phyloP scores from a whole-genome alignment of 2,888 invertebrate genomes.

The Tinea trinotella region DNA sequence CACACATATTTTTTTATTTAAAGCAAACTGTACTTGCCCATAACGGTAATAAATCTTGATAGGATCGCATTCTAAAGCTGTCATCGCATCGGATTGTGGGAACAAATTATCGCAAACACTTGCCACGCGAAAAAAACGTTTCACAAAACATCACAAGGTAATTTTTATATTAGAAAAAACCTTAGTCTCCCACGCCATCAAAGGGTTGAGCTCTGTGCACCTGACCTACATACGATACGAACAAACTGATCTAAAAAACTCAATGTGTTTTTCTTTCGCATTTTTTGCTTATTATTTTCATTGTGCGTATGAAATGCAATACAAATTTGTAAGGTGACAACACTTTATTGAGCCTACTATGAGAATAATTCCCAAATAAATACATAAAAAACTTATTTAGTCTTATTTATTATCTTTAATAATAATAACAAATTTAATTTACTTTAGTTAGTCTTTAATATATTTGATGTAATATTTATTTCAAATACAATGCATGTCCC shows the following conservation, averaged over 20 bases:
- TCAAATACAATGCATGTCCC: not conserved
- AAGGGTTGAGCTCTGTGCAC: constrained; percentile 66
- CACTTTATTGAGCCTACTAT: no score
- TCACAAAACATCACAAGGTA: constrained; percentile 43
- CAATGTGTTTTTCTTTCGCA: constrained; percentile 48
- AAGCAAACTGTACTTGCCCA: constrained; percentile 18
- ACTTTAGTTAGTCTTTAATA: no score
- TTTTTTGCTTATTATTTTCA: constrained; percentile 61
- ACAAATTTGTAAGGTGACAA: constrained; percentile 37
- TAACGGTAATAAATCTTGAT: constrained; percentile 46
- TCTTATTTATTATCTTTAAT: no score
- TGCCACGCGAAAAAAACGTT: constrained; percentile 49
- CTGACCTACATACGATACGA: constrained; percentile 57
- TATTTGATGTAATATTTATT: no score
- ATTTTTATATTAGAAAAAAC: constrained; percentile 37
- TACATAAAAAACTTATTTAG: no score
- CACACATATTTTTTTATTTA: not conserved
- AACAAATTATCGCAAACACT: constrained; percentile 72
- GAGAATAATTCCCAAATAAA: no score
- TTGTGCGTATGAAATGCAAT: constrained; percentile 41
- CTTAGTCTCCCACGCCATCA: constrained; percentile 60
- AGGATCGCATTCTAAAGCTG: constrained; percentile 49
- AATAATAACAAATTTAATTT: no score
- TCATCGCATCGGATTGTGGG: constrained; percentile 68
- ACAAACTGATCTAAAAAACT: constrained; percentile 39